Percentiles rank a stretch among this genome's conserved stretches.
phyloP scores from a whole-genome alignment of 2,888 invertebrate species.

The Temnothorax unifasciatus region DNA sequence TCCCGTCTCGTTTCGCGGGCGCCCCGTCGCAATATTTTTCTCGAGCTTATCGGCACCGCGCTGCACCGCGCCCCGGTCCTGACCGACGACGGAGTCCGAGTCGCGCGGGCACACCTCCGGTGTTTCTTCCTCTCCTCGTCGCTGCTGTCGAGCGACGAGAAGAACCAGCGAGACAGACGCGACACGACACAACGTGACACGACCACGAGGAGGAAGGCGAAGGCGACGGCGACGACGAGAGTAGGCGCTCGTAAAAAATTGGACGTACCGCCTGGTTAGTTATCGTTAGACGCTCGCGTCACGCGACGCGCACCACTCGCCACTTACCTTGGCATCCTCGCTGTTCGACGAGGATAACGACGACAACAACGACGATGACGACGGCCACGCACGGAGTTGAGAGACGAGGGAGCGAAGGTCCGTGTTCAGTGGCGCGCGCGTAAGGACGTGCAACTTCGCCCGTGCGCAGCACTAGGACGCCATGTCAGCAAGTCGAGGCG shows the following conservation, averaged over 20 bases:
- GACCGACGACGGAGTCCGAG: conserved; percentile 74
- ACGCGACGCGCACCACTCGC: conserved; percentile 64
- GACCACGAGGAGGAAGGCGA: not conserved
- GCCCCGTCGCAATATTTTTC: conserved; percentile 57
- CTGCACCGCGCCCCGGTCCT: conserved; percentile 77
- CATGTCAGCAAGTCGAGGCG: conserved; percentile 85
- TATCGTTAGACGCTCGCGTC: conserved; percentile 28
- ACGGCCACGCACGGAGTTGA: conserved; percentile 1
- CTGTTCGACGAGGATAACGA: conserved; percentile 68
- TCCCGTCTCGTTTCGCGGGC: not conserved
- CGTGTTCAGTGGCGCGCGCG: conserved; percentile 34
- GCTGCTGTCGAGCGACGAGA: not conserved
- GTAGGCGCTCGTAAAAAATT: not conserved
- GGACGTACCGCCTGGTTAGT: conserved; percentile 5
- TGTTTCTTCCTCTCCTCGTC: not conserved
- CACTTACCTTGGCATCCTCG: conserved; percentile 84
- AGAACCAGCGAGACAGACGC: not conserved
- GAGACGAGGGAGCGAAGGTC: not conserved
- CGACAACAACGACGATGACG: conserved; percentile 5
- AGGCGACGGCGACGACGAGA: not conserved
- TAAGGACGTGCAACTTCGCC: conserved; percentile 76
- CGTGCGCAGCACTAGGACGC: conserved; percentile 83
- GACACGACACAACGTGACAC: not conserved
- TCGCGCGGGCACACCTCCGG: conserved; percentile 23
- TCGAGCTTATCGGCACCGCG: conserved; percentile 75